Percentiles rank a stretch among this genome's conserved stretches.
phyloP scores from a whole-genome alignment of 2,888 invertebrate species.

The Bruchidius siliquastri region DNA sequence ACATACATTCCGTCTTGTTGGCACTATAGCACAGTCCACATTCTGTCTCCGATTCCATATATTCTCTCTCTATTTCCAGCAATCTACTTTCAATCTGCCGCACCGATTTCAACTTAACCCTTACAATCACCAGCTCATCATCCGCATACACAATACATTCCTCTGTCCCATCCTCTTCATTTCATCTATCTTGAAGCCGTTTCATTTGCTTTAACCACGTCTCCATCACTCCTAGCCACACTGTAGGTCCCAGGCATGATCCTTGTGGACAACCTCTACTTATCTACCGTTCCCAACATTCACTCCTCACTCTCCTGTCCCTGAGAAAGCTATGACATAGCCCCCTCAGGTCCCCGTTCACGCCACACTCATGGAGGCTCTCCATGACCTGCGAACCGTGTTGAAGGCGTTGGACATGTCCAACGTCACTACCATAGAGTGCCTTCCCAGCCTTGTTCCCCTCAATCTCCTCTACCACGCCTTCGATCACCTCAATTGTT shows the following conservation, averaged over 20 bases:
- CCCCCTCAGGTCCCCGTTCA: no score
- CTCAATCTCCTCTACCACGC: background rate
- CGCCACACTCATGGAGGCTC: no score
- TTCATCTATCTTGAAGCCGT: background rate
- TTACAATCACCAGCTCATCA: no score
- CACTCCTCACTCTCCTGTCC: background rate
- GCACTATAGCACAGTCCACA: no score
- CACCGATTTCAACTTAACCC: no score
- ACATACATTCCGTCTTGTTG: no score
- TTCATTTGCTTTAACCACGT: background rate
- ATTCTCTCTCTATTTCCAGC: no score
- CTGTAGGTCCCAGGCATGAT: background rate
- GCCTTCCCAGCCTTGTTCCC: background rate
- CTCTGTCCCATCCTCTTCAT: no score
- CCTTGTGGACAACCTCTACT: background rate
- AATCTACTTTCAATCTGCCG: no score
- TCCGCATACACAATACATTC: no score
- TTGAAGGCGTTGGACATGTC: constrained; percentile 1
- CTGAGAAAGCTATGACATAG: no score
- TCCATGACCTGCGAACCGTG: background rate
- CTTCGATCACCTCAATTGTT: background rate
- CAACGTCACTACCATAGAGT: background rate
- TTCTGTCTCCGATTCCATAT: no score
- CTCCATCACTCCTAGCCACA: background rate
- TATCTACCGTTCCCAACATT: background rate